A percentile compares a stretch with the other conserved stretches of the same genome.
Conservation (phyloP, 2,113 vertebrate species). For the Hippocampus zosterae region DNA sequence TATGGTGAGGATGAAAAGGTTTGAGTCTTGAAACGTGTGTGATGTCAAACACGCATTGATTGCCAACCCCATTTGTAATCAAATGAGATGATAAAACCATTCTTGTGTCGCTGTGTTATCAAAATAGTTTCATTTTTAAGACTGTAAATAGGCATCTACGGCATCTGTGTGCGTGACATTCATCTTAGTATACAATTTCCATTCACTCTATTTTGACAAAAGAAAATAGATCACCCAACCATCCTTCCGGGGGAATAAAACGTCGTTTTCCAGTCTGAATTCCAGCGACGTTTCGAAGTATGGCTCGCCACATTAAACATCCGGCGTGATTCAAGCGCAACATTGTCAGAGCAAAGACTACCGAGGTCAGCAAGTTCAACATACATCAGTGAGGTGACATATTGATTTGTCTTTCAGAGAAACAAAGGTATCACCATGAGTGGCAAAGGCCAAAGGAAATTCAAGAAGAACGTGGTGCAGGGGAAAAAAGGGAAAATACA, state of each 20-base stretch:
- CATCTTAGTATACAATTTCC: too few relatives aligned
- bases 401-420: conserved; percentile 15
- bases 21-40: too few relatives aligned
- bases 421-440: conserved; percentile 16
- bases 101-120: too few relatives aligned
- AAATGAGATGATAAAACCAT: too few relatives aligned
- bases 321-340: background rate
- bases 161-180: too few relatives aligned
- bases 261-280: background rate
- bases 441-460: conserved; percentile 16
- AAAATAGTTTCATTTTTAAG: too few relatives aligned
- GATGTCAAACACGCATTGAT: too few relatives aligned
- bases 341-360: background rate
- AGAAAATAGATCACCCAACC: background rate
- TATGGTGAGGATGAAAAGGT: too few relatives aligned
- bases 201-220: background rate
- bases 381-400: conserved; percentile 29
- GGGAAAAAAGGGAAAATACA: conserved; percentile 27
- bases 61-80: too few relatives aligned
- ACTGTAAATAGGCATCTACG: too few relatives aligned
- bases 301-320: conserved; percentile 18
- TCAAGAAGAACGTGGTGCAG: conserved; percentile 19
- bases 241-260: background rate
- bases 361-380: conserved; percentile 14
- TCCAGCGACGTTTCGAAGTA: background rate